Base-by-base conservation (phyloP, 2,888 invertebrate genomes). In the Branchinecta sandiegonensis region DNA sequence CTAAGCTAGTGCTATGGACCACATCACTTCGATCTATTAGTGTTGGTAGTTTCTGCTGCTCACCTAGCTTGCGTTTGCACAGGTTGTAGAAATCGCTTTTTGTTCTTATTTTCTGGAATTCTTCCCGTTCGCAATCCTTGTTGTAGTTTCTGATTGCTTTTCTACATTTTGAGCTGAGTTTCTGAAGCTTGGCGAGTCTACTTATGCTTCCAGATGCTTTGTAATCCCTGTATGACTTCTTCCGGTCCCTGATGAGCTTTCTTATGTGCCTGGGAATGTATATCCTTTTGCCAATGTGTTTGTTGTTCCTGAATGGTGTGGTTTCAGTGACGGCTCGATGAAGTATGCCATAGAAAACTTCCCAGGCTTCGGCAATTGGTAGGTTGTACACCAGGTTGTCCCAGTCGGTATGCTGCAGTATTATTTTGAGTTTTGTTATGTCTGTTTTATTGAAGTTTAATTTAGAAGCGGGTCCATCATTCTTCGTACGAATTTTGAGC, bases 91-190 rank as follows among this genome's bases (percentile, higher is more conserved):
- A 23, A 23, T 23, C 23, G 23, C 23, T 23, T 23, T 23, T 23
- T 23, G 23, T 23, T 23, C 23, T 23, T 2, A 23, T 23, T 23
- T 23, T 23, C 23, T 23, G 23, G 23, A 23, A 23, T 23, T 23
- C 23, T 23, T 23, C 23, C 23, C 23, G 23, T 23, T 23, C 23
- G 23, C 50, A 50, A 50, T 50, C 50, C n/a, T 50, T 50, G 50
- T 50, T 50, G 50, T 50, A 50, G 50, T 50, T 50, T 50, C 50
- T 50, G 50, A 50, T 50, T 13, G 50, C 50, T 50, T 50, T 50
- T 50, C 50, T 50, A 50, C 50, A 50, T 50, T 50, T 50, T 50
- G 50, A 50, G 50, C 50, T 50, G 50, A 50, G 50, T 50, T 50
- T 50, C 50, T 50, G 50, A 50, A 50, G 50, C 50, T 50, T 50